phyloP scores from a whole-genome alignment of 2,888 invertebrate species.

The Melanargia galathea region DNA sequence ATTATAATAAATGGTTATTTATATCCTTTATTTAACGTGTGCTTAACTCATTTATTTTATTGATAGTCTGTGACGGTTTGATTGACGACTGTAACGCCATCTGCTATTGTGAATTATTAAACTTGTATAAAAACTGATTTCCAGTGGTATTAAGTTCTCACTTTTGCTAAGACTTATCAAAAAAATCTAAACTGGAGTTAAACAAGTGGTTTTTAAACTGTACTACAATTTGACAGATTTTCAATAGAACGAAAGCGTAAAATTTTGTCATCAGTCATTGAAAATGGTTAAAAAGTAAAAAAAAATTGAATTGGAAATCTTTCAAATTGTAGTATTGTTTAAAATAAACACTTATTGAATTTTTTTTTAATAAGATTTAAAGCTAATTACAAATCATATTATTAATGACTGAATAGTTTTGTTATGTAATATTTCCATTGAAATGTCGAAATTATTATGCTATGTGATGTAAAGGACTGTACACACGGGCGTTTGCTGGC shows the following conservation, averaged over 20 bases:
- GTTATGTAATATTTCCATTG: not conserved
- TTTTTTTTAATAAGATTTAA: no score
- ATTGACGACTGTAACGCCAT: slow-evolving; percentile 19
- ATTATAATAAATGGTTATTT: slow-evolving; percentile 23
- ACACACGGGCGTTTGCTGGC: slow-evolving; percentile 19
- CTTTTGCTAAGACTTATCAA: no score
- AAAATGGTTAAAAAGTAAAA: no score
- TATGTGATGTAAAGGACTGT: slow-evolving; percentile 29
- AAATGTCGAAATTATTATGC: slow-evolving; percentile 19
- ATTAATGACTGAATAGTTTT: slow-evolving; percentile 3
- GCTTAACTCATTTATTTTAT: slow-evolving; percentile 26
- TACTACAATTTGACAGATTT: no score
- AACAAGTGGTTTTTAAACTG: no score
- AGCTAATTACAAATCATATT: no score
- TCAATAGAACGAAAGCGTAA: no score
- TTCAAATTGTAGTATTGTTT: no score
- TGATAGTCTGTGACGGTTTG: slow-evolving; percentile 8
- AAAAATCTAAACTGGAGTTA: no score
- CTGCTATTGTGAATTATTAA: slow-evolving; percentile 8
- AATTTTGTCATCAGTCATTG: no score
- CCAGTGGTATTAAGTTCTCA: not conserved
- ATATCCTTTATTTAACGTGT: slow-evolving; percentile 22
- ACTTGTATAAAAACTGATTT: not conserved
- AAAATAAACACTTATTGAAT: no score
- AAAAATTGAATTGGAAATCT: no score